Evolutionary conservation across 1,140 invertebrate genomes (phyloP), one percentile per base, ranked within the genome.

Genomic region (Oscheius sp.): DNA sequence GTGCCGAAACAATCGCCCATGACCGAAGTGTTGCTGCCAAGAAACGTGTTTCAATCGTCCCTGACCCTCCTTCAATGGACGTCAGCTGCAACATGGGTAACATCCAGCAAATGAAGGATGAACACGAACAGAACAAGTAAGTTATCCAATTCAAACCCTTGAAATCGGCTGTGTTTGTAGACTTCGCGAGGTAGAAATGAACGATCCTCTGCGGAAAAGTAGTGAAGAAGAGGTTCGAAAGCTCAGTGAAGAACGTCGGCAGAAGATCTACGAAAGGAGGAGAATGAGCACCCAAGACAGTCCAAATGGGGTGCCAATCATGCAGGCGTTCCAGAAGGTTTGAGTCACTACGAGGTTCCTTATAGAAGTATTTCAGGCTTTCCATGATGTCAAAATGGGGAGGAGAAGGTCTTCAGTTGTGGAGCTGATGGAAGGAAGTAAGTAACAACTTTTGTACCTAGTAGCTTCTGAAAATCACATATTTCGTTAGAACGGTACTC

Each of bases 51-150:
- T 65, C 59, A 31, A 75, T 75, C 15, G 69, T 75, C 15, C 74
- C 74, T 1, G 74, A 75, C 61, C 74, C 74, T 20, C 74, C 74
- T n/a, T 72, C 68, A 2, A 75, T 75, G 68, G 74, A 75, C 58
- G 61, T 75, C 23, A 63, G 58, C 3, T 46, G 68, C 13, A 62
- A 59, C 31, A 68, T 73, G 65, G 71, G 66, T 18, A 70, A 38
- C n/a, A 35, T 68, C 10, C 46, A 67, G 35, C 65, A 69, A 29
- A 68, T 73, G 71, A 69, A 63, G 52, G 67, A 73, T 59, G 71
- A 68, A 63, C 71, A 68, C 36, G 66, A 73, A 35, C 71, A 69
- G 26, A 73, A 73, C 31, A 23, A 70, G 28, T 67, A 29, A 52
- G 62, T 23, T n/a, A 15, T 15, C 65, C 36, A 28, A 20, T 18